phyloP scores from a whole-genome alignment of 2,113 vertebrate species.

The Bothrops jararaca region DNA sequence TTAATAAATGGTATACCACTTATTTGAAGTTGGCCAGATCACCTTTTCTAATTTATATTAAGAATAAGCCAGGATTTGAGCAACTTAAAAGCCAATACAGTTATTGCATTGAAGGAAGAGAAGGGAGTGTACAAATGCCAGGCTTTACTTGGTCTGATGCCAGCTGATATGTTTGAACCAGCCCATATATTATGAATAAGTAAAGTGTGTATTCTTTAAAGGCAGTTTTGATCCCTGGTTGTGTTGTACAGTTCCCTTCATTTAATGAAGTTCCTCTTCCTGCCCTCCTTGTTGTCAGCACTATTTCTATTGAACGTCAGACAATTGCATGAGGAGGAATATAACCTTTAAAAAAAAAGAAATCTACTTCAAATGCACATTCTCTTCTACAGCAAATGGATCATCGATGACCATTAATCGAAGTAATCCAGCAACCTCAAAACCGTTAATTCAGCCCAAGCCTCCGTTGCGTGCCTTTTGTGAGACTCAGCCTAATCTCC shows the following conservation, averaged over 20 bases:
- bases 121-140: background rate
- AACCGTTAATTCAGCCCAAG: constrained; percentile 86
- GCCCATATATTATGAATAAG: background rate
- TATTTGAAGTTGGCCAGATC: background rate
- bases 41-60: background rate
- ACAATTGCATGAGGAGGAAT: background rate
- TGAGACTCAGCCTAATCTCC: constrained; percentile 73
- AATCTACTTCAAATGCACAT: background rate
- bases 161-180: background rate
- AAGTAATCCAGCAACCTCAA: constrained; percentile 73
- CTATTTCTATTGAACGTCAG: background rate
- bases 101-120: background rate
- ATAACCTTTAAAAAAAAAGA: background rate
- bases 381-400: constrained; percentile 70
- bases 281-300: background rate
- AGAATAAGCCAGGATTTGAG: background rate
- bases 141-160: background rate
- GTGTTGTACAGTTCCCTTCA: background rate
- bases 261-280: background rate
- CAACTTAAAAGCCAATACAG: background rate
- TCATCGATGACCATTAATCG: constrained; percentile 68
- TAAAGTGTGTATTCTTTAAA: background rate
- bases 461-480: constrained; percentile 79
- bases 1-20: background rate
- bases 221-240: background rate